These are phyloP conservation scores for Phymanthus crucifer DNA, from an alignment of 92 coral and sea anemone genomes.

Conservation along the genomic window DNA sequence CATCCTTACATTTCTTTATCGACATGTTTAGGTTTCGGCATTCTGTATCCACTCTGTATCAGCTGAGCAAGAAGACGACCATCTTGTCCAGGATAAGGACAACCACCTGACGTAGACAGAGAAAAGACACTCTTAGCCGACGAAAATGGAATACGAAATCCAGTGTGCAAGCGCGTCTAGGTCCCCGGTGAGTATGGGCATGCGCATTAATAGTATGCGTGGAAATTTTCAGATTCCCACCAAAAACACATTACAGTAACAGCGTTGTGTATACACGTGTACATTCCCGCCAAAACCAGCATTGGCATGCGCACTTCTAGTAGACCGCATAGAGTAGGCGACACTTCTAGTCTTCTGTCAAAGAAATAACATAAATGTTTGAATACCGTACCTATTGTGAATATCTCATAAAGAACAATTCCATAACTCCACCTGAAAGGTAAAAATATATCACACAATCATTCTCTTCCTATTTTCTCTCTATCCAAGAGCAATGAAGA, in stretches of 20 bases:
- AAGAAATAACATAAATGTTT: not conserved
- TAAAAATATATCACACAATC: not conserved
- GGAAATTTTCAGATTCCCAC: not conserved
- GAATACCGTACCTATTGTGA: slow-evolving; percentile 67
- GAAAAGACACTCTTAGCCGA: not conserved
- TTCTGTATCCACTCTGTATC: slow-evolving; percentile 66
- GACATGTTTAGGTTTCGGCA: slow-evolving; percentile 76
- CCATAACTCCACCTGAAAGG: slow-evolving; percentile 65
- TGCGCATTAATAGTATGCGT: not conserved
- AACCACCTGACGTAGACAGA: slow-evolving; percentile 51
- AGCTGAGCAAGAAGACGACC: slow-evolving; percentile 49
- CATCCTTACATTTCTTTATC: slow-evolving; percentile 74
- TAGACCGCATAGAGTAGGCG: not conserved
- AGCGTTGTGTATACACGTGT: too few relatives aligned
- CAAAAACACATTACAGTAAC: not conserved
- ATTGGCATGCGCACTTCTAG: not conserved
- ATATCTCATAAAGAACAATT: slow-evolving; percentile 63
- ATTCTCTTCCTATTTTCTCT: not conserved
- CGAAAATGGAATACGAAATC: not conserved
- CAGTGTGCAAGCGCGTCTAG: not conserved
- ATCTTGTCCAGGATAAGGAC: slow-evolving; percentile 65
- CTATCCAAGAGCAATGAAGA: too few relatives aligned
- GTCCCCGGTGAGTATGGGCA: not conserved
- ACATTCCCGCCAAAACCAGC: not conserved
- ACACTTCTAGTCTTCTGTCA: too few relatives aligned